Evolutionary conservation across 2,113 vertebrate genomes (phyloP), one percentile per base, ranked within the genome.

Genomic region (Reinhardtius hippoglossoides): DNA sequence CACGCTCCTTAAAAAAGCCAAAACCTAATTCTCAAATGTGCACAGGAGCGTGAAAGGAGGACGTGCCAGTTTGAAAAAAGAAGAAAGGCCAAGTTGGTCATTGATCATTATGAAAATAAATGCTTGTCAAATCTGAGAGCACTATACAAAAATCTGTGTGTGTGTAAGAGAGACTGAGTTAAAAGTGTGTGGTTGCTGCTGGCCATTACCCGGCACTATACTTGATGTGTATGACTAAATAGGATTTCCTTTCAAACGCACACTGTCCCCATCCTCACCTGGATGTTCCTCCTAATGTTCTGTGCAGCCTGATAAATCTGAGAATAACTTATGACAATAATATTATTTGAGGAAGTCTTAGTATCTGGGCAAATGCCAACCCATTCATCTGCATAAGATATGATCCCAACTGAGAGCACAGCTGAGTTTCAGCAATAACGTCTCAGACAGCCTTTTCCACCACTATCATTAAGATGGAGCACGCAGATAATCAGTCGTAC

Each of bases 401-500:
- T 21, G 55, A 78, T 78, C 26, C 52, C 40, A 46, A n/a, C n/a
- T 31, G 21, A 64, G 58, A 55, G 52, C 57, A 35, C 46, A 35
- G 60, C 57, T 50, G 82, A 60, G 64, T 67, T 60, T 58, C 67
- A 71, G 48, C 63, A 62, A 3, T 62, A 66, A 73, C 18, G 65
- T 64, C 64, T 55, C 54, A 69, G 71, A 26, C 24, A 5, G 67
- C 42, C 76, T 81, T 74, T 88, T 70, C 62, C 61, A 61, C 8
- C 63, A 48, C 73, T 59, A 62, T 81, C 73, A 87, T 87, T 80
- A 77, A 87, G 89, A 88, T 81, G 80, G 62, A 59, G 69, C 42
- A 3, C 18, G 54, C 64, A 78, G 79, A 87, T 85, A 80, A 87
- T 90, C 73, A 75, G 40, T 78, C 74, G 64, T 37, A 9, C 44